Conservation (phyloP, 2,888 invertebrate genomes). For the Eilema sororculum region DNA sequence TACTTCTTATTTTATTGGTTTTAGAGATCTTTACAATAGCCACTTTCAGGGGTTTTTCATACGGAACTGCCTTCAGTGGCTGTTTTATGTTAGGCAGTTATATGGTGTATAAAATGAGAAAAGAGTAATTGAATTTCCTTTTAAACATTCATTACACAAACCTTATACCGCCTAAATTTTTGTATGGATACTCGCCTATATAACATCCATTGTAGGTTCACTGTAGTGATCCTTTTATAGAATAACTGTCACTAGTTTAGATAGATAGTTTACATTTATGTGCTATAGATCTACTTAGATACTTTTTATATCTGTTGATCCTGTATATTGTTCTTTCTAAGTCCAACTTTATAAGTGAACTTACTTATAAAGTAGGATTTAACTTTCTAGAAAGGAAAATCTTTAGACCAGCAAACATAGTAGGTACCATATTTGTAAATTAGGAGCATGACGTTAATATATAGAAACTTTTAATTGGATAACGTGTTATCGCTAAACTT, state of each 20-base stretch:
- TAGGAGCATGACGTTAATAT: no score
- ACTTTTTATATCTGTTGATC: no score
- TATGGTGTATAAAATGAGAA: not conserved
- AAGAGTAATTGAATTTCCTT: not conserved
- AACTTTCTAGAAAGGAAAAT: no score
- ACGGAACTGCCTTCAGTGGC: not conserved
- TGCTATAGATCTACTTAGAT: no score
- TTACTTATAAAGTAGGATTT: no score
- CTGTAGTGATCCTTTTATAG: not conserved
- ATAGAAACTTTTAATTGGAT: no score
- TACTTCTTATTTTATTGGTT: slow-evolving; percentile 13
- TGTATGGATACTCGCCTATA: not conserved
- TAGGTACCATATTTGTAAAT: not conserved
- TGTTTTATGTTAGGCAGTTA: slow-evolving; percentile 1
- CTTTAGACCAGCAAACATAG: not conserved
- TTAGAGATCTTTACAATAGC: slow-evolving; percentile 6
- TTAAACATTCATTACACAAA: not conserved
- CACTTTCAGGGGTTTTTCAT: not conserved
- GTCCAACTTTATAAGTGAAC: no score
- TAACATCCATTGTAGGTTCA: not conserved
- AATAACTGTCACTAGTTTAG: not conserved
- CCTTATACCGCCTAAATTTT: not conserved
- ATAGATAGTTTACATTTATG: not conserved
- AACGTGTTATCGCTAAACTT: no score
- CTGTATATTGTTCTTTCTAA: no score